Evolutionary conservation across 2,797 vertebrate genomes (phyloP), one percentile per base, ranked within the genome.

Genomic region (Anabas testudineus): DNA sequence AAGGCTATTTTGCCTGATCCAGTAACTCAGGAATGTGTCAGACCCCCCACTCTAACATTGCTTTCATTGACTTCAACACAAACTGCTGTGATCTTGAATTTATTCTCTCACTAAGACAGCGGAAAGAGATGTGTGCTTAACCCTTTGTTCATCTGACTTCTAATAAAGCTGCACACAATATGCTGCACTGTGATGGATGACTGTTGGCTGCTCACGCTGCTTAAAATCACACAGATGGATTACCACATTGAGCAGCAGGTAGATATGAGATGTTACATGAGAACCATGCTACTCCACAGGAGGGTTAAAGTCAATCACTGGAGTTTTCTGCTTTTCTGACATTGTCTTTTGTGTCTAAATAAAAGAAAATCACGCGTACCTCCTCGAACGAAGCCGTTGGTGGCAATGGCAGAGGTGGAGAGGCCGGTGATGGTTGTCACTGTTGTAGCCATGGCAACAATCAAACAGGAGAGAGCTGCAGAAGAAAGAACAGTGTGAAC

Each of bases 361-460:
- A 10, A 4, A 54, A 18, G 2, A 36, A 58, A 22, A 10, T 15
- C 7, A 47, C 12, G 26, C 51, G 83, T 96, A 99, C 98, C 98
- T 97, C 98, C 98, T 95, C 97, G 95, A 60, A 99, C 97, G 87
- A 99, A 99, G n/a, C 98, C 97, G 54, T 99, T 99, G 78, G 98
- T 99, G 24, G 98, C 97, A 80, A 99, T 99, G 67, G 98, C 97
- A 46, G 98, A 99, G 7, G 98, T 99, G 64, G 98, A 99, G 63
- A 99, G 89, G 85, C 97, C 98, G 2, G 97, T 99, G 89, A 99
- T 99, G 67, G 96, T 98, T 2, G 98, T 99, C 82, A 99, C 98
- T 24, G 98, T 94, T 3, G 97, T 97, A 6, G 97, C 97, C 96
- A 98, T 99, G 68, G 73, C 61, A 46, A 99, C 95, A 15, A 99